These are phyloP conservation scores for Mirounga angustirostris DNA, from an alignment of 2,113 vertebrate genomes.

Conservation along the genomic window DNA sequence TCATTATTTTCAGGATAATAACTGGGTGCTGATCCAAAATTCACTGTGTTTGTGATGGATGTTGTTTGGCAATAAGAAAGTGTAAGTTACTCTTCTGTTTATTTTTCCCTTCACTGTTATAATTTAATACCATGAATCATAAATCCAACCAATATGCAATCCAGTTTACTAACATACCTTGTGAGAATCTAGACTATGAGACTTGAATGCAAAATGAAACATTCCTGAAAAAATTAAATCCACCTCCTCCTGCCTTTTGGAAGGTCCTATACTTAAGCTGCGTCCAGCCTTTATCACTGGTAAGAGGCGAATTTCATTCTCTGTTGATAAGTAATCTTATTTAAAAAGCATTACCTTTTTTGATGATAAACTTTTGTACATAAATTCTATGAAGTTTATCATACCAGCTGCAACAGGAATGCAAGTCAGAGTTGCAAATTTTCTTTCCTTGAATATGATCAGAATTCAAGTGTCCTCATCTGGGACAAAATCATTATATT, in stretches of 20 bases:
- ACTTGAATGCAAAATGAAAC: neutral
- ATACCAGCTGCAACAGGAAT: neutral
- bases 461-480: neutral
- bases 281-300: neutral
- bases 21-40: neutral
- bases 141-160: neutral
- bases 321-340: constrained; percentile 6
- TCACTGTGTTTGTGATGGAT: neutral
- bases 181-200: neutral
- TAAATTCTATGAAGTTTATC: constrained; percentile 3
- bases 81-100: neutral
- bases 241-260: neutral
- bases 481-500: neutral
- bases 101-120: neutral
- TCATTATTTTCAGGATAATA: neutral
- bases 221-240: neutral
- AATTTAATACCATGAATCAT: neutral
- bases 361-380: neutral
- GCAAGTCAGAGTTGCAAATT: neutral
- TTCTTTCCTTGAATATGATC: neutral
- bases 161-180: neutral
- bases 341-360: constrained; percentile 51
- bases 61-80: neutral
- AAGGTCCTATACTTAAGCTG: neutral
- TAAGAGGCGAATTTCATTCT: constrained; percentile 40